These are phyloP conservation scores for Nymphicus hollandicus DNA, from an alignment of 2,113 vertebrate genomes.

Conservation along the genomic window DNA sequence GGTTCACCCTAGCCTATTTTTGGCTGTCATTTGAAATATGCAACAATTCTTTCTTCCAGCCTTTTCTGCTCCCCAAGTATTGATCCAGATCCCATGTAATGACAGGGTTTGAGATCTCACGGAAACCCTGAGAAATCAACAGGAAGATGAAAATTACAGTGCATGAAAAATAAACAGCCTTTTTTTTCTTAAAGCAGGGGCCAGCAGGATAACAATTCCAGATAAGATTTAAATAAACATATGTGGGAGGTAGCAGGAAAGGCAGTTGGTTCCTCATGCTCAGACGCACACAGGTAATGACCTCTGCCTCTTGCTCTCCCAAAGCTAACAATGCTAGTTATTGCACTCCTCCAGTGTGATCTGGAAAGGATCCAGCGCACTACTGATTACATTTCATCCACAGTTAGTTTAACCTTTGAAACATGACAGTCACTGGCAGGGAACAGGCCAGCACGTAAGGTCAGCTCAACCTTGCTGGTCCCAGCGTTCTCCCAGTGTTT, in stretches of 20 bases:
- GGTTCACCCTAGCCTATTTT: neutral
- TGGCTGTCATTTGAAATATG: neutral
- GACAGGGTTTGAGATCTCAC: neutral
- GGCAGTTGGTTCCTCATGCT: constrained; percentile 41
- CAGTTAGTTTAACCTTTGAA: constrained; percentile 80
- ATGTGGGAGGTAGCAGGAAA: constrained; percentile 50
- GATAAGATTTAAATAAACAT: constrained; percentile 39
- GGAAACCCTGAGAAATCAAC: neutral
- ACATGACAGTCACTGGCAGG: constrained; percentile 59
- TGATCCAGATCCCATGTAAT: neutral
- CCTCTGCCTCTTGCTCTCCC: constrained; percentile 70
- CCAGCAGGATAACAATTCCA: constrained; percentile 20
- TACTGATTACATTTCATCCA: constrained; percentile 65
- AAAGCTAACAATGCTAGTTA: constrained; percentile 55
- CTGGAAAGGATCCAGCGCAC: constrained; percentile 62
- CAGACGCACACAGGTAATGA: constrained; percentile 55
- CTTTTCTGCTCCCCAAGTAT: neutral
- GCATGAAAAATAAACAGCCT: neutral
- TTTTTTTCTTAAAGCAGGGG: neutral
- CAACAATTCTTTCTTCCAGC: neutral
- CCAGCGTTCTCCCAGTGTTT: constrained; percentile 53
- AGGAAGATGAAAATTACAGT: neutral
- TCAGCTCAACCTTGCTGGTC: constrained; percentile 64
- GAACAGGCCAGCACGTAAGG: constrained; percentile 64
- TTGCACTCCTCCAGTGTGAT: constrained; percentile 53